Conservation (phyloP, 2,888 invertebrate genomes). For the Cinara cedri region DNA sequence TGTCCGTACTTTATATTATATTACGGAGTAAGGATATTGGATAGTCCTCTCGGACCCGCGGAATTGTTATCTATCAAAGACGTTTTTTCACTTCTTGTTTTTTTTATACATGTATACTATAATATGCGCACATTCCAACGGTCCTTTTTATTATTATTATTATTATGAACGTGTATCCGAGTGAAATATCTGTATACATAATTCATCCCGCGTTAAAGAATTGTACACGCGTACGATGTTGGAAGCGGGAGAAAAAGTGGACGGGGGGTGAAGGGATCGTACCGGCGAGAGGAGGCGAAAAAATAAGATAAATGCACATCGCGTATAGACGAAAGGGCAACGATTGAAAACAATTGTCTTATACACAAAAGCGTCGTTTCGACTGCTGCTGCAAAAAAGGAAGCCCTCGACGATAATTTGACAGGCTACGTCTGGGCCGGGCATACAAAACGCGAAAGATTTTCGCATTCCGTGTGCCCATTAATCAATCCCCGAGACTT, state of each 20-base stretch:
- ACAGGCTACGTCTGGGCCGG: constrained; percentile 50
- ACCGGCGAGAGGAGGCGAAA: not conserved
- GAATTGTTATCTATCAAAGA: too few relatives aligned
- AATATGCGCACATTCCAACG: not conserved
- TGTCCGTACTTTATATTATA: too few relatives aligned
- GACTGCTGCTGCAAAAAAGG: constrained; percentile 5
- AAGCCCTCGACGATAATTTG: constrained; percentile 47
- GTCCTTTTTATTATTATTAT: not conserved
- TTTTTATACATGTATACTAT: not conserved
- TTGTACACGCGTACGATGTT: not conserved
- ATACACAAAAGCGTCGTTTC: constrained; percentile 37
- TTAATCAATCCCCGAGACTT: constrained; percentile 46
- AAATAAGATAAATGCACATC: constrained; percentile 48
- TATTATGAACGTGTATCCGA: not conserved
- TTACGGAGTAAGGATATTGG: too few relatives aligned
- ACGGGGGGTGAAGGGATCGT: too few relatives aligned
- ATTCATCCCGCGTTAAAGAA: constrained; percentile 22
- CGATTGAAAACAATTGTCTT: constrained; percentile 53
- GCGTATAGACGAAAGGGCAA: constrained; percentile 24
- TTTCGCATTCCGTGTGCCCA: constrained; percentile 38
- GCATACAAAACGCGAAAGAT: constrained; percentile 40
- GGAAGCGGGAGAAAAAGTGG: not conserved
- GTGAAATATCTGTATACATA: constrained; percentile 31
- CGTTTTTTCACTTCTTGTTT: too few relatives aligned
- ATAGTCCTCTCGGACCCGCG: too few relatives aligned